Base-by-base conservation (phyloP, 2,888 invertebrate species). In the Eristalinus sepulchralis region DNA sequence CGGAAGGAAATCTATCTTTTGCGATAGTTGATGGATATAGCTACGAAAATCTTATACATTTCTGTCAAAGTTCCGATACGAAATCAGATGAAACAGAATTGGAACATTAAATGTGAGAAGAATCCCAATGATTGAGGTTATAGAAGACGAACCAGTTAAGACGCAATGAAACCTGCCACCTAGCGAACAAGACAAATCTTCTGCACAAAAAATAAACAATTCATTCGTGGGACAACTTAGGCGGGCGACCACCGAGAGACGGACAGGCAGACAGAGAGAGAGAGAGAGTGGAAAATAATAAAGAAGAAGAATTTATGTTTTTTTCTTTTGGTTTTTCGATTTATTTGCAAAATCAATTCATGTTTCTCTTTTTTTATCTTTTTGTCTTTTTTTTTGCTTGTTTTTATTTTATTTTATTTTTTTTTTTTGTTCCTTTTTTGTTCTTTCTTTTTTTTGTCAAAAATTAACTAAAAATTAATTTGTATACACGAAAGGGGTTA, bases 391-490 rank as follows among this genome's bases (percentile, higher is more conserved):
- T 64, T 24, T 70, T 59, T 22, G 31, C 17, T 68, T 72, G n/a
- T 10, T 47, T 60, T 62, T 9, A 36, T 31, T 60, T 68, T 62
- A 31, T 17, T 63, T 62, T 70, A 9, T 24, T 67, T 68, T 77
- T 76, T 53, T 68, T 22, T 68, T 59, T 73, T 67, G 27, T 67
- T 62, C 57, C 64, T 82, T 31, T 33, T 73, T 71, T 11, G 89
- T 89, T 90, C 86, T 90, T 90, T 68, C 0, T 20, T 80, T 90
- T 90, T 89, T 89, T 89, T 89, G 89, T 57, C 89, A 90, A 89
- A 33, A 75, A 83, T 60, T 11, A 71, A 81, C 70, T 78, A 88
- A 76, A 82, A 80, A 60, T 81, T 31, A 82, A 73, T 78, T 82
- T 78, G 22, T 75, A 76, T 77, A 84, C 76, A 83, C 76, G 82